Evolutionary conservation across 2,113 vertebrate genomes (phyloP).

Genomic region (Acrocephalus arundinaceus): DNA sequence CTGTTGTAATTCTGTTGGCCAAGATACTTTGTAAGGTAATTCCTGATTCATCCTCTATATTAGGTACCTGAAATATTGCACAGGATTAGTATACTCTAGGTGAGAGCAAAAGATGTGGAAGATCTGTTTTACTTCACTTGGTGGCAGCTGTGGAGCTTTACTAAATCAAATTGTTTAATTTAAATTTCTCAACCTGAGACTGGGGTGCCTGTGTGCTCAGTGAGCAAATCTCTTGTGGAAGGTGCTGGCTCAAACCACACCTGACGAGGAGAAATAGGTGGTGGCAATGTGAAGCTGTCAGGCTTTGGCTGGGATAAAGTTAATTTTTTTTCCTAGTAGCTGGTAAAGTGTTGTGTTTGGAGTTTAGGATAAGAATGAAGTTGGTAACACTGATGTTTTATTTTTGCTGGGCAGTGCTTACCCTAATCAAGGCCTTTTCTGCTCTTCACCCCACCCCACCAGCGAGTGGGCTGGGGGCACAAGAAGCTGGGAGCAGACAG

Average conservation of each 20-base stretch:
- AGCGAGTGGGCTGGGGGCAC: rapidly evolving
- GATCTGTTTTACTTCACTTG: not conserved
- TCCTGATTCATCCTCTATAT: not conserved
- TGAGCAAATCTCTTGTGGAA: not conserved
- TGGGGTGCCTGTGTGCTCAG: rapidly evolving
- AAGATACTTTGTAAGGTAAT: not conserved
- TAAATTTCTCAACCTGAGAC: not conserved
- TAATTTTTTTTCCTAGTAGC: not conserved
- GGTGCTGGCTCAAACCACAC: not conserved
- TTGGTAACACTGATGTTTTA: not conserved
- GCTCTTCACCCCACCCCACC: not conserved
- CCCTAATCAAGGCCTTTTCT: not conserved
- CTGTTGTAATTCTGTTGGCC: not conserved
- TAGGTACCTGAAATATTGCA: not conserved
- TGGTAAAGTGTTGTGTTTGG: not conserved
- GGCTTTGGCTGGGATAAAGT: not conserved
- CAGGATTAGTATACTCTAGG: not conserved
- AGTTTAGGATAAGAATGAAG: not conserved
- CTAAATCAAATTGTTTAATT: not conserved
- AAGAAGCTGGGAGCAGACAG: not conserved
- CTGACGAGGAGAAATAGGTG: not conserved
- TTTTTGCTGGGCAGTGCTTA: not conserved
- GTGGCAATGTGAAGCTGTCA: not conserved
- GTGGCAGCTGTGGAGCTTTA: not conserved
- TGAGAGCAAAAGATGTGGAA: not conserved